Evolutionary conservation across 2,888 invertebrate genomes (phyloP).

Genomic region (Cerastis leucographa): DNA sequence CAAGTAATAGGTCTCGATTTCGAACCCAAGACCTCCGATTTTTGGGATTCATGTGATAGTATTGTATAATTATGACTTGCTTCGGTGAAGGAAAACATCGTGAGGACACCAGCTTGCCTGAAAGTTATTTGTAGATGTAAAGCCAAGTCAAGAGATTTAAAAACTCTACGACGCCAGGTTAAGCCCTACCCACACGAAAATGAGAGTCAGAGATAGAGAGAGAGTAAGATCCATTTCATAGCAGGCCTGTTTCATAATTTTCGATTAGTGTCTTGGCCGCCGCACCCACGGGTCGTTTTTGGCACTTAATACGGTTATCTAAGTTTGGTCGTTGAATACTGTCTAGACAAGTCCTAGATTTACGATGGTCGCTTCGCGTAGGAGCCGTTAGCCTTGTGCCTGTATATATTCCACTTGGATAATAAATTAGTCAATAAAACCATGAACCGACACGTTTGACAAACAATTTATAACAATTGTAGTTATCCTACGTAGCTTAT

Average conservation of each 20-base stretch:
- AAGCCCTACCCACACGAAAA: too few species aligned
- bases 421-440: conserved; percentile 79
- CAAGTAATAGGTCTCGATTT: too few species aligned
- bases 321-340: conserved; percentile 65
- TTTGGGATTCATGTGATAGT: too few species aligned
- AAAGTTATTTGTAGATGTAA: too few species aligned
- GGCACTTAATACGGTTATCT: conserved; percentile 75
- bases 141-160: too few species aligned
- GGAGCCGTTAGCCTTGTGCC: conserved; percentile 87
- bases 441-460: conserved; percentile 78
- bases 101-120: too few species aligned
- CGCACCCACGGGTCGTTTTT: conserved; percentile 76
- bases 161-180: too few species aligned
- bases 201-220: too few species aligned
- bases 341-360: conserved; percentile 82
- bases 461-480: conserved; percentile 75
- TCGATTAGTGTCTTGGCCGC: conserved; percentile 61
- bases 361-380: conserved; percentile 85
- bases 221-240: conserved; percentile 14
- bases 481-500: conserved; percentile 67
- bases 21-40: too few species aligned
- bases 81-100: too few species aligned
- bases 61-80: too few species aligned
- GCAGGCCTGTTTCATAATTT: conserved; percentile 59
- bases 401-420: conserved; percentile 73